These are phyloP conservation scores for Crematogaster levior DNA, from an alignment of 2,888 invertebrate species.

Conservation along the genomic window DNA sequence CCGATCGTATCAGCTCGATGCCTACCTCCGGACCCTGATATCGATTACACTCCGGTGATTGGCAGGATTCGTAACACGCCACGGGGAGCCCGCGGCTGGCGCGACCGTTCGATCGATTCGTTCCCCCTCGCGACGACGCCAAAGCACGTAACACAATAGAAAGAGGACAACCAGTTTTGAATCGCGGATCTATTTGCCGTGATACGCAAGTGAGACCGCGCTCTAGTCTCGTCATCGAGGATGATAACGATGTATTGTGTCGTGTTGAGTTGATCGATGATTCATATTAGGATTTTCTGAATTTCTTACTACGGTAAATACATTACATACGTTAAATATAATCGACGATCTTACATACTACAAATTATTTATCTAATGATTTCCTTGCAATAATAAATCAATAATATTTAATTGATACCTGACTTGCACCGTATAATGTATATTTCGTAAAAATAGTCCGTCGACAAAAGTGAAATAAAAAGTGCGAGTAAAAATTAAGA, in stretches of 20 bases:
- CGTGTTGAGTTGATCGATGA: not conserved
- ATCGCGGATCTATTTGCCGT: conserved; percentile 45
- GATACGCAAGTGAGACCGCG: conserved; percentile 37
- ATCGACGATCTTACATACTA: too few species aligned
- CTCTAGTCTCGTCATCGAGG: conserved; percentile 29
- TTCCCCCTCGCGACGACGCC: conserved; percentile 40
- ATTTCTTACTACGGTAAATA: not conserved
- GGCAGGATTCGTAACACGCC: conserved; percentile 84
- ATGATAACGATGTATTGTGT: conserved; percentile 1
- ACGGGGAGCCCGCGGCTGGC: conserved; percentile 73
- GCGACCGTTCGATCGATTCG: conserved; percentile 62
- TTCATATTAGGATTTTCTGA: not conserved
- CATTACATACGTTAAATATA: not conserved
- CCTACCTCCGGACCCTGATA: conserved; percentile 81
- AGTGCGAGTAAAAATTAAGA: not conserved
- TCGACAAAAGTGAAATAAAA: not conserved
- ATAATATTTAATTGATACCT: conserved; percentile 4
- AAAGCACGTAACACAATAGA: not conserved
- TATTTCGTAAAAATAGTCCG: not conserved
- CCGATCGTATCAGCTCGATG: conserved; percentile 82
- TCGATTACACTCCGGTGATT: conserved; percentile 84
- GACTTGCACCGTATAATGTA: not conserved
- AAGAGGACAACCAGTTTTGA: conserved; percentile 31
- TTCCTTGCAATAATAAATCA: not conserved
- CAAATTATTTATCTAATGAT: not conserved